A percentile compares a stretch with the other conserved stretches of the same genome.
Evolutionary conservation across 2,797 vertebrate species (phyloP).

Genomic region (Hybognathus amarus): DNA sequence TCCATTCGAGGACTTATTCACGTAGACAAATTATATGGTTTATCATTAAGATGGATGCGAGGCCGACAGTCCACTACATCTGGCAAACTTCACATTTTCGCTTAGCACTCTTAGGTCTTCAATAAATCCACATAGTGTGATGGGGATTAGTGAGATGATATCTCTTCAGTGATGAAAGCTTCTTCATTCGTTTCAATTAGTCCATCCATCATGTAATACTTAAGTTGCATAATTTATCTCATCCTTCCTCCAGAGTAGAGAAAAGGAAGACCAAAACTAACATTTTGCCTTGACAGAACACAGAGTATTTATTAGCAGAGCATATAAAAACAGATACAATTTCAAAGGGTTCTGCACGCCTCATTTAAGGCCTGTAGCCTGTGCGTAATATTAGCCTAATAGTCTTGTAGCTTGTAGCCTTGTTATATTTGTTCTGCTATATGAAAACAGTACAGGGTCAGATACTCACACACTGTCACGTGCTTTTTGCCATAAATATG

Average conservation of each 20-base stretch:
- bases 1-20: slow-evolving; percentile 14
- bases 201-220: slow-evolving; percentile 31
- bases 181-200: slow-evolving; percentile 12
- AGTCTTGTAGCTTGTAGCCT: slow-evolving; percentile 22
- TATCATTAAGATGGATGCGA: slow-evolving; percentile 54
- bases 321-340: slow-evolving; percentile 33
- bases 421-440: slow-evolving; percentile 17
- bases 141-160: slow-evolving; percentile 32
- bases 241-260: slow-evolving; percentile 24
- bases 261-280: slow-evolving; percentile 53
- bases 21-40: slow-evolving; percentile 39
- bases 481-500: not conserved
- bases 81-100: not conserved
- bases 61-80: slow-evolving; percentile 20
- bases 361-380: slow-evolving; percentile 26
- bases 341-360: slow-evolving; percentile 52
- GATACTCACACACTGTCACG: not conserved
- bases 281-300: slow-evolving; percentile 44
- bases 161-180: slow-evolving; percentile 23
- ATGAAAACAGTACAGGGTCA: not conserved
- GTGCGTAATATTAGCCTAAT: slow-evolving; percentile 36
- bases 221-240: slow-evolving; percentile 32
- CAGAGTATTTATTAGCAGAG: slow-evolving; percentile 42
- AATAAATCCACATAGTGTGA: slow-evolving; percentile 28
- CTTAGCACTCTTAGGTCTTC: not conserved